Conservation (phyloP, 2,113 vertebrate genomes). For the Melanerpes formicivorus region DNA sequence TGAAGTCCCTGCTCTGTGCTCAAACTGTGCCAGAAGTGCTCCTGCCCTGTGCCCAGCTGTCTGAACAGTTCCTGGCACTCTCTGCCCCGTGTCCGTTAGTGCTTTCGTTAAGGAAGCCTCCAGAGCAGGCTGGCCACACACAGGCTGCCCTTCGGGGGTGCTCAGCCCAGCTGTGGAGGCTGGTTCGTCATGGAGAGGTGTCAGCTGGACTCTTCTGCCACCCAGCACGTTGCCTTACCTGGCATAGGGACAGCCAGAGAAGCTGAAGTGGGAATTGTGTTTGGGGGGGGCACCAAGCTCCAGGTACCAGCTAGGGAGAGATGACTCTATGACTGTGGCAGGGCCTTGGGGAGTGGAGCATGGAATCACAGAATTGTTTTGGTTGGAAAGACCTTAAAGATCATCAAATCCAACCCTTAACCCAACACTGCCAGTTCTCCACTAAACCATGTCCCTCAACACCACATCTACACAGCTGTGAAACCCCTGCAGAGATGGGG, state of each 20-base stretch:
- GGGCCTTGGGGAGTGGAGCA: too few species aligned
- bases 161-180: neutral
- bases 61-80: neutral
- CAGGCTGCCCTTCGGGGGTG: fast-evolving
- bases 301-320: fast-evolving
- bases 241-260: neutral
- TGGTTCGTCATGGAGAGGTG: neutral
- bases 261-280: neutral
- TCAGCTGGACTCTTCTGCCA: neutral
- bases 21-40: fast-evolving
- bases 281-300: fast-evolving
- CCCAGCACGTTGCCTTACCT: fast-evolving
- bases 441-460: neutral
- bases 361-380: neutral
- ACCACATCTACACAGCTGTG: neutral
- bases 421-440: neutral
- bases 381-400: neutral
- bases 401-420: neutral
- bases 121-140: fast-evolving
- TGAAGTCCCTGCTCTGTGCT: fast-evolving
- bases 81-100: fast-evolving
- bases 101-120: fast-evolving
- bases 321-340: neutral
- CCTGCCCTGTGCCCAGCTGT: fast-evolving
- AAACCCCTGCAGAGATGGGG: neutral